Evolutionary conservation across 2,113 vertebrate species (phyloP).

Genomic region (Callaeas wilsoni): DNA sequence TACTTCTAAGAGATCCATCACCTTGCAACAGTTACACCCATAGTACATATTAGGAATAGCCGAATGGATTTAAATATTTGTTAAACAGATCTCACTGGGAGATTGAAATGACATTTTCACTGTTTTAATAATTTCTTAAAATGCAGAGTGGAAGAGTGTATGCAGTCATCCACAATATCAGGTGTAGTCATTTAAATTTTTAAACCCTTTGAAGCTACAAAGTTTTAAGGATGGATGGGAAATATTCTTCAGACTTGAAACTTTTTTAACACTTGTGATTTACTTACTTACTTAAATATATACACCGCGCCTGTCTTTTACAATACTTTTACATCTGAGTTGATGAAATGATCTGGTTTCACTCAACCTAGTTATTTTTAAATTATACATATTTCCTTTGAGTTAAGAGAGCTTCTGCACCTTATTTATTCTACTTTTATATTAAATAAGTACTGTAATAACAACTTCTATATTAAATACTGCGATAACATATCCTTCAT

Average conservation of each 20-base stretch:
- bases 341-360: not conserved
- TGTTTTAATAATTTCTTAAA: not conserved
- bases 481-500: not conserved
- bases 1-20: not conserved
- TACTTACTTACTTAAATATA: not conserved
- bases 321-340: not conserved
- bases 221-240: not conserved
- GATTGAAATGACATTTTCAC: not conserved
- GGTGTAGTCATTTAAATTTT: not conserved
- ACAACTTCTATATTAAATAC: not conserved
- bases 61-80: not conserved
- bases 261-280: not conserved
- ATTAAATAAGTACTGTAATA: not conserved
- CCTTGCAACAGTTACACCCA: not conserved
- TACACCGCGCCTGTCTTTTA: fast-evolving
- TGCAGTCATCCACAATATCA: not conserved
- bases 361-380: not conserved
- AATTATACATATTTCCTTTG: not conserved
- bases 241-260: not conserved
- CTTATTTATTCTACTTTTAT: not conserved
- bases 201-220: not conserved
- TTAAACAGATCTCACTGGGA: not conserved
- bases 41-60: not conserved
- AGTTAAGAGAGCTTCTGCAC: not conserved
- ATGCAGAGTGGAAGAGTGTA: not conserved